phyloP scores from a whole-genome alignment of 2,113 vertebrate genomes.

The Dolichotis patagonum region DNA sequence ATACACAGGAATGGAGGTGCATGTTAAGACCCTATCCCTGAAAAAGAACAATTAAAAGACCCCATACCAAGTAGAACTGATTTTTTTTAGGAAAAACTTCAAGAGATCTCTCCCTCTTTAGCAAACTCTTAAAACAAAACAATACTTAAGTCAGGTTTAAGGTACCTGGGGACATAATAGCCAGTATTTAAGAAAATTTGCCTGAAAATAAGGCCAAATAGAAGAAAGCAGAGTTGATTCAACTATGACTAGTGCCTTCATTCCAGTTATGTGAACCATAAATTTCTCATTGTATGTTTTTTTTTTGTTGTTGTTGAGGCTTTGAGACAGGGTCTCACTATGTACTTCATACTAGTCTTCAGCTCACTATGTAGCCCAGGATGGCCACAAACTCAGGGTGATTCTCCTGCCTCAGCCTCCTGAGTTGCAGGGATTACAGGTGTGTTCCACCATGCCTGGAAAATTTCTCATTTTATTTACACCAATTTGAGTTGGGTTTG shows the following conservation, averaged over 20 bases:
- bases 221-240: background rate
- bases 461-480: background rate
- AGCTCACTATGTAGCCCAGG: too few species aligned
- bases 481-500: background rate
- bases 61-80: background rate
- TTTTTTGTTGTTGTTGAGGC: too few species aligned
- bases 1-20: background rate
- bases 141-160: background rate
- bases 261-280: background rate
- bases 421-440: too few species aligned
- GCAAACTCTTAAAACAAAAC: background rate
- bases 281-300: background rate
- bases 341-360: too few species aligned
- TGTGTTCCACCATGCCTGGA: too few species aligned
- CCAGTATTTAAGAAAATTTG: background rate
- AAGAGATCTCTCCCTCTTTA: background rate
- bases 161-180: background rate
- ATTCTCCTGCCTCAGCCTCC: too few species aligned
- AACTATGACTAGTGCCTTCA: background rate
- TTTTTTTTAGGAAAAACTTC: background rate
- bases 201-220: background rate
- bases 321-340: too few species aligned
- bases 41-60: background rate
- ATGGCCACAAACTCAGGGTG: too few species aligned
- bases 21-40: background rate